A percentile compares a stretch with the other conserved stretches of the same genome.
These are phyloP conservation scores for Muscicapa comitata DNA, from an alignment of 2,797 vertebrate genomes.

Conservation along the genomic window DNA sequence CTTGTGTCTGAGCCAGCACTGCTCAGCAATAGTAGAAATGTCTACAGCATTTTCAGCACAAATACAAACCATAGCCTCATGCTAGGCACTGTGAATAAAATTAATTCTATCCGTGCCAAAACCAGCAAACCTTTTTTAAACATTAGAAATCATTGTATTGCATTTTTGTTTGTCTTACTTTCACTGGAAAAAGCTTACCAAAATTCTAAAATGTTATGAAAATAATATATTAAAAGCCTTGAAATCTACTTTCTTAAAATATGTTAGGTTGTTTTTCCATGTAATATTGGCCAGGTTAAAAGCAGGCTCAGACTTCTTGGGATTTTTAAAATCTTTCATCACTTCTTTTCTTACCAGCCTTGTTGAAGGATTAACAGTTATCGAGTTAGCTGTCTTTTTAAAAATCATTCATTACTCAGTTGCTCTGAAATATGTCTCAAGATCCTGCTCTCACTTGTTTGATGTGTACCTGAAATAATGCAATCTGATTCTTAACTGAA, in stretches of 20 bases:
- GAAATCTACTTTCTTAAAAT: neutral
- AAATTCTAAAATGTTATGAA: neutral
- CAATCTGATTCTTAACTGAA: neutral
- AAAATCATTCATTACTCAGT: neutral
- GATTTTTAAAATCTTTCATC: rapidly evolving
- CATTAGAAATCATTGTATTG: neutral
- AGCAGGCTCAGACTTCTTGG: neutral
- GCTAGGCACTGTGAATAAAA: neutral
- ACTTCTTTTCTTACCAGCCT: neutral
- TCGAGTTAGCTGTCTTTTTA: neutral
- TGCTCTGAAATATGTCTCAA: neutral
- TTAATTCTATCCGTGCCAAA: neutral
- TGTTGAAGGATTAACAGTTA: neutral
- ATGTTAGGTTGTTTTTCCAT: neutral
- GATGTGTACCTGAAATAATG: neutral
- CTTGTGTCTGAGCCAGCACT: neutral
- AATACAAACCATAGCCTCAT: neutral
- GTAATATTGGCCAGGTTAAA: neutral
- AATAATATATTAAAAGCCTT: neutral
- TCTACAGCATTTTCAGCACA: neutral
- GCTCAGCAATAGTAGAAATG: neutral
- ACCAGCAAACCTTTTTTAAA: neutral
- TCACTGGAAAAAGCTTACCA: neutral
- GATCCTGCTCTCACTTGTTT: neutral
- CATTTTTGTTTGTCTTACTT: neutral